Percentiles rank a stretch among this genome's conserved stretches.
These are phyloP conservation scores for Cydia strobilella DNA, from an alignment of 1,140 invertebrate species.

Conservation along the genomic window DNA sequence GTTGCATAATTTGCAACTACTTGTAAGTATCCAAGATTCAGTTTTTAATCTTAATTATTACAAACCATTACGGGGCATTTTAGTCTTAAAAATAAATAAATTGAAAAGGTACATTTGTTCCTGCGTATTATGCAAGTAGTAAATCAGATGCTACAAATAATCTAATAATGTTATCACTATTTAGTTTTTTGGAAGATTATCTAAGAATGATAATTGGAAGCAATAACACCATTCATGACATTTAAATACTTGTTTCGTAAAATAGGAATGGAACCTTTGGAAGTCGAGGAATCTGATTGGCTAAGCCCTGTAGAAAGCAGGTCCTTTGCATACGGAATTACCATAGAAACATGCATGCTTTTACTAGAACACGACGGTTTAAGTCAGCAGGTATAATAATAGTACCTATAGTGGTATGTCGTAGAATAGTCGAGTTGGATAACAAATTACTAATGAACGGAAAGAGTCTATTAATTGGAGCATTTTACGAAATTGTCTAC, in stretches of 20 bases:
- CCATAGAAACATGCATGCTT: slow-evolving; percentile 10
- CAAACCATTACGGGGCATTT: no score
- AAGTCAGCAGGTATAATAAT: background rate
- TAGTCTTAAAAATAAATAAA: no score
- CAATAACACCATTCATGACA: background rate
- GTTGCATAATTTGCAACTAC: background rate
- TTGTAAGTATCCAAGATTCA: background rate
- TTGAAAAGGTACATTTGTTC: no score
- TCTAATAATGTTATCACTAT: no score
- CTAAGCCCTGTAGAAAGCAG: background rate
- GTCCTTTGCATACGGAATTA: slow-evolving; percentile 10
- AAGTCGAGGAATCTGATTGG: background rate
- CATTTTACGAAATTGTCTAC: no score
- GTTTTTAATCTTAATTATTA: no score
- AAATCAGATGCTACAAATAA: background rate
- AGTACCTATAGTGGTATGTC: background rate
- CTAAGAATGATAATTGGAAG: background rate
- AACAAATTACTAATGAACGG: background rate
- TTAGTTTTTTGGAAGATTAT: no score
- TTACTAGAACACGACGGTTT: background rate
- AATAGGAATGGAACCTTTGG: background rate
- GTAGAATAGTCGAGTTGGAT: background rate
- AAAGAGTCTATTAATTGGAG: no score
- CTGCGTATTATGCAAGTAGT: no score
- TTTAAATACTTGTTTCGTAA: background rate